phyloP scores from a whole-genome alignment of 2,888 invertebrate genomes.

The Nephrocerus scutellatus region DNA sequence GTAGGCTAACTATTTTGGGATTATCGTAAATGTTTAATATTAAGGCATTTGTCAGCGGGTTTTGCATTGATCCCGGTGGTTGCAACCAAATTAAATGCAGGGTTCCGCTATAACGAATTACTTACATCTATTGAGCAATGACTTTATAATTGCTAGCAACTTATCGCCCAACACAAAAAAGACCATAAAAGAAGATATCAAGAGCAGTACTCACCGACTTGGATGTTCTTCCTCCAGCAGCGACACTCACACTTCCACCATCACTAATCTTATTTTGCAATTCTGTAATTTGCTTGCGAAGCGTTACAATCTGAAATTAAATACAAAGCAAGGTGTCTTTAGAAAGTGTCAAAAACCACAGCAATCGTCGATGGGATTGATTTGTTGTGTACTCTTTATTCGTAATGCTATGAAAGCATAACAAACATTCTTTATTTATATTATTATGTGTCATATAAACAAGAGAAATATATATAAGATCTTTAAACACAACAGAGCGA shows the following conservation, averaged over 20 bases:
- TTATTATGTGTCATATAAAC: neutral
- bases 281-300: conserved; percentile 44
- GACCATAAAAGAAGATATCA: no score
- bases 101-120: neutral
- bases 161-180: no score
- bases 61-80: no score
- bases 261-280: conserved; percentile 37
- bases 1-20: no score
- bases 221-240: conserved; percentile 25
- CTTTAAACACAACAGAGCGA: no score
- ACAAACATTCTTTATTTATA: neutral
- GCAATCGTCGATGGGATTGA: neutral
- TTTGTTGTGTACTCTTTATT: neutral
- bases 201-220: conserved; percentile 42
- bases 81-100: no score
- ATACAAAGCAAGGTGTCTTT: conserved; percentile 10
- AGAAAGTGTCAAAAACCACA: conserved; percentile 5
- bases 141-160: no score
- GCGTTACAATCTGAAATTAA: conserved; percentile 41
- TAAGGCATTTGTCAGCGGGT: no score
- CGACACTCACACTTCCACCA: conserved; percentile 25
- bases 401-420: no score
- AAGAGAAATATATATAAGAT: no score
- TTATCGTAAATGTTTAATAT: no score
- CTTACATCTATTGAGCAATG: neutral